Evolutionary conservation across 2,797 vertebrate species (phyloP).

Genomic region (Crenichthys baileyi): DNA sequence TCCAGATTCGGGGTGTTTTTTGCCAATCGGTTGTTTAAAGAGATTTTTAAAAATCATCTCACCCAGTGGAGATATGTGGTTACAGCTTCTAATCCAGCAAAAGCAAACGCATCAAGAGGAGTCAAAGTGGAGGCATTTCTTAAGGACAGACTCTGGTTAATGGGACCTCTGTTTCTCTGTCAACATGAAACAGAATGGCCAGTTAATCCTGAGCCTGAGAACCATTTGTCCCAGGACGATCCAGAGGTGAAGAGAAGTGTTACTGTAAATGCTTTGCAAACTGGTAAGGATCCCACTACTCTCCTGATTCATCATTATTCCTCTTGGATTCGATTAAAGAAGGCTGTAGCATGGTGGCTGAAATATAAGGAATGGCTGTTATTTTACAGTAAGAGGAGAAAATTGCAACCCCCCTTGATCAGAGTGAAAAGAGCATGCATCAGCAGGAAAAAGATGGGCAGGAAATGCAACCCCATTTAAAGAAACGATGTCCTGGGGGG

Average conservation of each 20-base stretch:
- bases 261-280: neutral
- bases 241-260: neutral
- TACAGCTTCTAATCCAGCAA: neutral
- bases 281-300: neutral
- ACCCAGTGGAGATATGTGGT: neutral
- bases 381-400: neutral
- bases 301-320: neutral
- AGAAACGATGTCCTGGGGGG: no score
- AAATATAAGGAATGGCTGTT: neutral
- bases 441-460: no score
- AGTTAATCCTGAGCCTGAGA: neutral
- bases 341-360: slow-evolving; percentile 3
- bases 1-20: neutral
- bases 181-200: slow-evolving; percentile 1
- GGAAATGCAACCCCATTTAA: no score
- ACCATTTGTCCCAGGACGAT: no score
- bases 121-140: neutral
- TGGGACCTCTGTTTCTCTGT: neutral
- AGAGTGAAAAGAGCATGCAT: no score
- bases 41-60: neutral
- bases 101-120: neutral
- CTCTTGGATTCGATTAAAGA: neutral
- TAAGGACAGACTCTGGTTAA: neutral
- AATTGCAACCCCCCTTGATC: no score
- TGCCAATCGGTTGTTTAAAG: neutral